Percentiles rank a stretch among this genome's conserved stretches.
These are phyloP conservation scores for Gavia stellata DNA, from an alignment of 2,113 vertebrate species.

Conservation along the genomic window DNA sequence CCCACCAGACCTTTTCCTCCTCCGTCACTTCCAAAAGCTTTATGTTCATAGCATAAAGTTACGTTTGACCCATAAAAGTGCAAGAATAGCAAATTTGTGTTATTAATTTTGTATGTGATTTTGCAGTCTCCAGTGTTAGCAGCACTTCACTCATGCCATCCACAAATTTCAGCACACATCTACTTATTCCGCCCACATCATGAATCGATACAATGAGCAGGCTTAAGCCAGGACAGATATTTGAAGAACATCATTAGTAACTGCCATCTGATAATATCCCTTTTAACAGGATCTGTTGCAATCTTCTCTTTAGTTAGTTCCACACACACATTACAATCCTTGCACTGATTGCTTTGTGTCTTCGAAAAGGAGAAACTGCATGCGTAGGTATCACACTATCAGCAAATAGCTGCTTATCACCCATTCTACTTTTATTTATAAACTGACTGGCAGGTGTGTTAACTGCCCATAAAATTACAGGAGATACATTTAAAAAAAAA, in stretches of 20 bases:
- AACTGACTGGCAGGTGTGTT: not conserved
- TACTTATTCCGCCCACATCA: not conserved
- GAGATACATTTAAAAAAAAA: not conserved
- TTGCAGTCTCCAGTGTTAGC: not conserved
- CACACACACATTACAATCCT: not conserved
- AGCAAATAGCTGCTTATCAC: not conserved
- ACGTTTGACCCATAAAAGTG: not conserved
- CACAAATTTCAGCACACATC: rapidly evolving
- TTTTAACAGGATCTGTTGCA: not conserved
- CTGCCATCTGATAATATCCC: not conserved
- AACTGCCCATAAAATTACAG: not conserved
- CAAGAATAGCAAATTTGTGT: not conserved
- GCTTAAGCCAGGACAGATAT: not conserved
- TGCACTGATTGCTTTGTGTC: not conserved
- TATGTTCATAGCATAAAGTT: not conserved
- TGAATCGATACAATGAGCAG: not conserved
- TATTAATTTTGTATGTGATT: not conserved
- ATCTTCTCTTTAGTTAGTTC: not conserved
- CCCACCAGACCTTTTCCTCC: not conserved
- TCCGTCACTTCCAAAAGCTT: not conserved
- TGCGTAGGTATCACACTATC: not conserved
- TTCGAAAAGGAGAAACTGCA: not conserved
- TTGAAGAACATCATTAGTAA: not conserved
- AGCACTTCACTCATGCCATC: not conserved
- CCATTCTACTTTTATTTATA: not conserved